phyloP scores from a whole-genome alignment of 2,888 invertebrate genomes.

The Tricholauxania praeusta region DNA sequence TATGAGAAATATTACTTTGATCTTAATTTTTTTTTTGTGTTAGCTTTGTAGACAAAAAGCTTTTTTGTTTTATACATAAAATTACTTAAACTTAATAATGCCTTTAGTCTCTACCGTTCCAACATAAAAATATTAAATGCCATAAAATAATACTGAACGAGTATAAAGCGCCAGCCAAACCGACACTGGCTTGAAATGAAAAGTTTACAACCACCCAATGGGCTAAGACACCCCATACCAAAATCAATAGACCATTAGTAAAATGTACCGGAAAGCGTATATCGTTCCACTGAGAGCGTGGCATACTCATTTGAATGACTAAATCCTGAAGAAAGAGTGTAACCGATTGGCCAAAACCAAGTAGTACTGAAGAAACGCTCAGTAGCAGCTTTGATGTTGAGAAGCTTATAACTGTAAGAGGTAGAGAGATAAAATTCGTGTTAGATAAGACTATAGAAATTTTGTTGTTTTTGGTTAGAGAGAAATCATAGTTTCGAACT shows the following conservation, averaged over 20 bases:
- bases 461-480: no score
- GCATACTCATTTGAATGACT: slow-evolving; percentile 65
- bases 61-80: no score
- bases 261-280: slow-evolving; percentile 64
- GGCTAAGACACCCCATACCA: slow-evolving; percentile 64
- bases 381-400: slow-evolving; percentile 65
- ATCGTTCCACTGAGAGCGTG: slow-evolving; percentile 64
- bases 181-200: slow-evolving; percentile 64
- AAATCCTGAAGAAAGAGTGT: slow-evolving; percentile 65
- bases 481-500: no score
- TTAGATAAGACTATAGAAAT: no score
- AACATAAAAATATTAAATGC: slow-evolving; percentile 62
- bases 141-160: slow-evolving; percentile 60
- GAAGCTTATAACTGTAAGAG: slow-evolving; percentile 62
- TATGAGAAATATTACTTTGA: no score
- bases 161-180: slow-evolving; percentile 61
- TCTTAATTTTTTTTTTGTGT: no score
- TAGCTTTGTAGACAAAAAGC: no score
- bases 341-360: slow-evolving; percentile 67
- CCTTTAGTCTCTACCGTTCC: slow-evolving; percentile 55
- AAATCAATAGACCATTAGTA: slow-evolving; percentile 64
- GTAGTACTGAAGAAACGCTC: slow-evolving; percentile 64
- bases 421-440: background rate
- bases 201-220: slow-evolving; percentile 63
- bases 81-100: slow-evolving; percentile 5